Conservation (phyloP, 1,140 invertebrate genomes). For the Drosophila quadrilineata region DNA sequence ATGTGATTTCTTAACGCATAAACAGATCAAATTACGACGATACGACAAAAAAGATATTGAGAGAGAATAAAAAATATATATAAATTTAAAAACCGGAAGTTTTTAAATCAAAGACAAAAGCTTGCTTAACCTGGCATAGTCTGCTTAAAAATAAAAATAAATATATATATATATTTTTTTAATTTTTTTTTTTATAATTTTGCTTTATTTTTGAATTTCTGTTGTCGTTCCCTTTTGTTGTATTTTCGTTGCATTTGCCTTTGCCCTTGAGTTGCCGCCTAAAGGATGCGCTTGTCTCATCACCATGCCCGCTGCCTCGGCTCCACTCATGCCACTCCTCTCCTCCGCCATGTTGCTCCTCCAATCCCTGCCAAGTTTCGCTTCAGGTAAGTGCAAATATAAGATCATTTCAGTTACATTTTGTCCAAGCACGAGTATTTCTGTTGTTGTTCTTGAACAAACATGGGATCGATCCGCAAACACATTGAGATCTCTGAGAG, state of each 20-base stretch:
- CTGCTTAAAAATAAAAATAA: too few relatives aligned
- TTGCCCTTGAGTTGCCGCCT: conserved; percentile 12
- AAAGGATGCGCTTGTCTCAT: conserved; percentile 26
- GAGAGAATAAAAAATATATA: neutral
- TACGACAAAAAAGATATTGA: too few relatives aligned
- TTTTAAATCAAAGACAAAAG: conserved; percentile 57
- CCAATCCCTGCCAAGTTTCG: conserved; percentile 69
- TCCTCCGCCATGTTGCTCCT: too few relatives aligned
- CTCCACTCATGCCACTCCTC: conserved; percentile 29
- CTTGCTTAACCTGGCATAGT: conserved; percentile 22
- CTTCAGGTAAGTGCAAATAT: conserved; percentile 54
- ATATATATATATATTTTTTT: too few relatives aligned
- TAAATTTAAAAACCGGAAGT: conserved; percentile 71
- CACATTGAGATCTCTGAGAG: conserved; percentile 38
- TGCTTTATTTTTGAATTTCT: neutral
- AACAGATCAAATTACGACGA: conserved; percentile 73
- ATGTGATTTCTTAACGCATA: conserved; percentile 61
- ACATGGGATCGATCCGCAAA: conserved; percentile 50
- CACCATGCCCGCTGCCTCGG: conserved; percentile 2
- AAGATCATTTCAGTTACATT: conserved; percentile 75
- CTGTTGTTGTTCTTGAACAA: conserved; percentile 66
- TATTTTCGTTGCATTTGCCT: conserved; percentile 22
- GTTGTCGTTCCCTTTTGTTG: conserved; percentile 2
- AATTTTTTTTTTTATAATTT: neutral
- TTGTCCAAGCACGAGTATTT: conserved; percentile 39